A percentile compares a stretch with the other conserved stretches of the same genome.
phyloP scores from a whole-genome alignment of 1,140 invertebrate genomes.

The Tetragnatha versicolor region DNA sequence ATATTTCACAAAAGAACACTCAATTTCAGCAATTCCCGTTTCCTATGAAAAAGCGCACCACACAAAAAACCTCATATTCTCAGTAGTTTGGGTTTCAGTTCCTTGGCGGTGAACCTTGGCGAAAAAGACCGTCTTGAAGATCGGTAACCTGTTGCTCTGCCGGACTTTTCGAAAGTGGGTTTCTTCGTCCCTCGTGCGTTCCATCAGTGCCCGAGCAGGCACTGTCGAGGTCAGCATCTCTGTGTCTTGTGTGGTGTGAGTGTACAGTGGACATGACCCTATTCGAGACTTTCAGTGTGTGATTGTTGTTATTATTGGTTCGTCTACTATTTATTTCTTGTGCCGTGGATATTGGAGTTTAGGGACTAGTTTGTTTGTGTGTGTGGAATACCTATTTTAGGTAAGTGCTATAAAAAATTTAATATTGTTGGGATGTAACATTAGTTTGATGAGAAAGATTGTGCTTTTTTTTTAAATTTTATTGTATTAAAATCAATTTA shows the following conservation, averaged over 20 bases:
- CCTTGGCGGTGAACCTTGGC: neutral
- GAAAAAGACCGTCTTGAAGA: slow-evolving; percentile 8
- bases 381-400: too few species aligned
- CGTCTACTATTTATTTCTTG: neutral
- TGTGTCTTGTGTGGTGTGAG: neutral
- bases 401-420: too few species aligned
- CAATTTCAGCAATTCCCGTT: too few species aligned
- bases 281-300: neutral
- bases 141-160: neutral
- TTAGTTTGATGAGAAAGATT: too few species aligned
- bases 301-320: neutral
- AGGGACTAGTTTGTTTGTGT: too few species aligned
- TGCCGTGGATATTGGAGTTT: too few species aligned
- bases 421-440: too few species aligned
- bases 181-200: neutral
- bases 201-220: slow-evolving; percentile 3
- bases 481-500: too few species aligned
- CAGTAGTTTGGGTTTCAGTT: neutral
- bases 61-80: too few species aligned
- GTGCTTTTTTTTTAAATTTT: too few species aligned
- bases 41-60: too few species aligned
- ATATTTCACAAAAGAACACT: too few species aligned
- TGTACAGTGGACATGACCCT: neutral
- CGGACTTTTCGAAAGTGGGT: slow-evolving; percentile 37
- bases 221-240: neutral